Conservation (phyloP, 2,888 invertebrate genomes). For the Eurytoma adleriae region DNA sequence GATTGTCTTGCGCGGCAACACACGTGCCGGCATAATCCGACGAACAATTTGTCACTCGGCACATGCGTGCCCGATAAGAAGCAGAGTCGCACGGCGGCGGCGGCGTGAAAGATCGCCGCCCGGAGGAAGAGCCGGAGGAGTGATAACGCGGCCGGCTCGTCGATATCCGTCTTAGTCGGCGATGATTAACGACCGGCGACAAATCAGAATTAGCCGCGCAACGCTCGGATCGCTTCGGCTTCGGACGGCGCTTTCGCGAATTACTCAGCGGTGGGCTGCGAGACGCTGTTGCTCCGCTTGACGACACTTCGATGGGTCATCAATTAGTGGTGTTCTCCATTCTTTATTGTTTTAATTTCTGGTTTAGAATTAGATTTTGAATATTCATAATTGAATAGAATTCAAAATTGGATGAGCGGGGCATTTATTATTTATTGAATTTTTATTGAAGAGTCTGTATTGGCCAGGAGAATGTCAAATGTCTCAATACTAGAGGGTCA, state of each 20-base stretch:
- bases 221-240: not conserved
- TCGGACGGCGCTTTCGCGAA: not conserved
- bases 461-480: no score
- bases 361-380: no score
- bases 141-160: constrained; percentile 36
- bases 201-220: constrained; percentile 37
- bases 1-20: no score
- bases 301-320: no score
- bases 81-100: not conserved
- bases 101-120: constrained; percentile 3
- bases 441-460: no score
- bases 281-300: no score
- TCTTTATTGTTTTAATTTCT: no score
- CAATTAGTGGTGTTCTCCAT: no score
- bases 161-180: constrained; percentile 46
- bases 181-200: constrained; percentile 44
- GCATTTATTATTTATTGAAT: no score
- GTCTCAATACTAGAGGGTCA: no score
- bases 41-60: constrained; percentile 31
- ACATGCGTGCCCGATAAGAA: constrained; percentile 27
- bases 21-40: constrained; percentile 1
- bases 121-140: not conserved
- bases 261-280: not conserved
- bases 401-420: no score
- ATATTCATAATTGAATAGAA: no score